Evolutionary conservation across 2,888 invertebrate genomes (phyloP), one percentile per base, ranked within the genome.

Genomic region (Chydorus sphaericus): DNA sequence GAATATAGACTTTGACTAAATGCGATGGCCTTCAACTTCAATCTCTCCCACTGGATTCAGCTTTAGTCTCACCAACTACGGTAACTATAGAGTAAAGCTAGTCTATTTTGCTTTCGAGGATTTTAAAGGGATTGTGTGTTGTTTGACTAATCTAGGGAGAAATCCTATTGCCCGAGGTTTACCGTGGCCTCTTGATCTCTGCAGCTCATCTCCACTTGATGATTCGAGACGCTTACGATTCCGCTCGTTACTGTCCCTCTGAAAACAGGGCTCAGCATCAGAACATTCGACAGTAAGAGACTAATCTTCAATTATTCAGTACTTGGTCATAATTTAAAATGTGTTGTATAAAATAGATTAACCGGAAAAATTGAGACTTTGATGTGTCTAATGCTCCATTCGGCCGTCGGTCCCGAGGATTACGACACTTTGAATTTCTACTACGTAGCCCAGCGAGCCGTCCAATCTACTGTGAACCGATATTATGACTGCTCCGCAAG

Each of bases 401-500:
- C 33, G 10, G 52, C 33, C 16, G 10, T 36, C 23, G 29, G 30
- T 14, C 36, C 37, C 26, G 18, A 31, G 10, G 33, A 26, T 10
- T 52, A 52, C 37, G 44, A 44, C 28, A 44, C 23, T 14, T 10
- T 20, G 2, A 44, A 44, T 14, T 44, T 44, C 44, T 52, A 23
- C 18, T 20, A 26, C 14, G 26, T 36, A 14, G 23, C 52, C 16
- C 8, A 36, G 23, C 20, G 23, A 20, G 36, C 36, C 11, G 36
- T 52, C 20, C 16, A 52, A 6, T 52, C 52, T 23, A 52, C 20
- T n/a, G 26, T 52, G 16, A 23, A 52, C 37, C 52, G 52, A 23
- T 52, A 52, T 29, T 52, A 33, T 33, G 52, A 52, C 18, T 52
- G 52, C 23, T 52, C 52, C 10, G 52, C 52, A 33, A 31, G 52